Evolutionary conservation across 2,113 vertebrate genomes (phyloP).

Genomic region (Petroica traversi): DNA sequence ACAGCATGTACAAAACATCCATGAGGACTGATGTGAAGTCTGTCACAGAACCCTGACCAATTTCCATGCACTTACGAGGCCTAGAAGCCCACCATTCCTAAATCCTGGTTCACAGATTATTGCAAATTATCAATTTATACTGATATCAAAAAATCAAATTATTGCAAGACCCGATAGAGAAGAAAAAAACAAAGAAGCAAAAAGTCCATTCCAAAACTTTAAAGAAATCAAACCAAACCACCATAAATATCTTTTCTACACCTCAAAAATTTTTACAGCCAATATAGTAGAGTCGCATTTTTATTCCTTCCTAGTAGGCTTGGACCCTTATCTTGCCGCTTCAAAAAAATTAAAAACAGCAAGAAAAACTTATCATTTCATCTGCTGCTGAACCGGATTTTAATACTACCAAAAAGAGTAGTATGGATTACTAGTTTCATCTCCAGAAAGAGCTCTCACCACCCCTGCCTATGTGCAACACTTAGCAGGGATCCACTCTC

Average conservation of each 20-base stretch:
- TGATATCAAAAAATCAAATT: too few relatives aligned
- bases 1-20: neutral
- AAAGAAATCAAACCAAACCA: neutral
- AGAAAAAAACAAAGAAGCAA: neutral
- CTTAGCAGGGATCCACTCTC: neutral
- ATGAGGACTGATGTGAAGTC: neutral
- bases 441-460: neutral
- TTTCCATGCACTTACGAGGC: neutral
- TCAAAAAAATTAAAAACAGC: neutral
- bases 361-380: neutral
- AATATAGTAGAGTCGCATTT: neutral
- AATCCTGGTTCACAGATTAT: neutral
- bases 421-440: neutral
- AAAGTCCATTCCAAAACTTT: neutral
- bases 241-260: neutral
- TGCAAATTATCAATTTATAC: too few relatives aligned
- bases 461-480: rapidly evolving
- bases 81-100: neutral
- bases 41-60: neutral
- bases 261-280: neutral
- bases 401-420: neutral
- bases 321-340: neutral
- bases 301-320: neutral
- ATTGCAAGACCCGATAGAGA: neutral
- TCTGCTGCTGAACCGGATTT: neutral